Evolutionary conservation across 2,888 invertebrate species (phyloP), one percentile per base, ranked within the genome.

Genomic region (Lithophane ornitopus): DNA sequence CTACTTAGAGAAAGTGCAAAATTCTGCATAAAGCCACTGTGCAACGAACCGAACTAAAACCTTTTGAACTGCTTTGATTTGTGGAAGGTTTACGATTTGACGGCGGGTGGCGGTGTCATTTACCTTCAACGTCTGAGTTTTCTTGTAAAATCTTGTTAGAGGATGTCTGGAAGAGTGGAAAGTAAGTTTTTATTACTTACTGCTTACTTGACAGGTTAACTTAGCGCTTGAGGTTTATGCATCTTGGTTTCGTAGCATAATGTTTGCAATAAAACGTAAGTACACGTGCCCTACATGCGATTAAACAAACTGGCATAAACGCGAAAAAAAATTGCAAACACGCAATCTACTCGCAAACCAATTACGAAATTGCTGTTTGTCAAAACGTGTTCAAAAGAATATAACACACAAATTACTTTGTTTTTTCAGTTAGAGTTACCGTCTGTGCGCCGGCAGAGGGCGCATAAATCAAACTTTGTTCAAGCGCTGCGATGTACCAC

Each of bases 381-480:
- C 56, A 70, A 71, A 84, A 61, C 54, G 52, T 71, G 56, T 65
- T 56, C 34, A 67, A 71, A 75, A 84, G 72, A 74, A 81, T 81
- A 49, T 81, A 76, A 77, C 62, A 81, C 52, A 78, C 58, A 78
- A 66, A 72, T 76, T 73, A 72, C 66, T 78, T 78, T 84, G 78
- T 78, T 84, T 84, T 84, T 84, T 74, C 76, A 85, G 70, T 82
- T 65, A 74, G 62, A 69, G 52, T 77, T 68, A 70, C 66, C 74
- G 74, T 73, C 71, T 56, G 66, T 61, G 68, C 12, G 49, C 58
- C 52, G 44, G 65, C 26, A 73, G 61, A 61, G 49, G 65, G 68
- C 65, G 49, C 68, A 79, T 87, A 85, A 87, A 86, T 87, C 85
- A 83, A 87, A 75, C 67, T 81, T 83, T 69, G 74, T 85, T 82